Percentiles rank a stretch among this genome's conserved stretches.
Conservation (phyloP, 2,113 vertebrate genomes). For the Ochotona princeps region DNA sequence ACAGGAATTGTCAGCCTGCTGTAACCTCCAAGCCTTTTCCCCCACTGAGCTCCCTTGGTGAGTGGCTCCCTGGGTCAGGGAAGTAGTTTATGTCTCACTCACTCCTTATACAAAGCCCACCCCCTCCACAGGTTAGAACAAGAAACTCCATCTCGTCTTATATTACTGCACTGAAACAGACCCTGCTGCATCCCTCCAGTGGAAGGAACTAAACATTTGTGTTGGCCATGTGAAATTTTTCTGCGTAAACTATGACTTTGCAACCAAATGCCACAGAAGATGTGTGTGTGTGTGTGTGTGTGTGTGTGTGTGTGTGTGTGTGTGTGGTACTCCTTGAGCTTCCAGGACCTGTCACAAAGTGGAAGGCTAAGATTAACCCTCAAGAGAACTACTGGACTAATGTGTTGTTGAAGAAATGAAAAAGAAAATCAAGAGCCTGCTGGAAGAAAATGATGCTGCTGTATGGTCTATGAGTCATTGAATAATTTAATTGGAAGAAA, state of each 20-base stretch:
- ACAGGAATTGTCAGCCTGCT: not conserved
- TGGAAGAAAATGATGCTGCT: too few relatives aligned
- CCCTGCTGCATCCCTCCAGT: too few relatives aligned
- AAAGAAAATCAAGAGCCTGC: too few relatives aligned
- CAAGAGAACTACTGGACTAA: not conserved
- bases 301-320: too few relatives aligned
- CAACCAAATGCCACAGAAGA: not conserved
- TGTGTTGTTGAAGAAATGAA: too few relatives aligned
- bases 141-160: not conserved
- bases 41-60: not conserved
- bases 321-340: not conserved
- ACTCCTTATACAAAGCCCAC: not conserved
- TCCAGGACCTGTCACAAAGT: not conserved
- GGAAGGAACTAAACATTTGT: not conserved
- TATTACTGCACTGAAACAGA: not conserved
- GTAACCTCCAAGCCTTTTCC: not conserved
- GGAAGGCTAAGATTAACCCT: too few relatives aligned
- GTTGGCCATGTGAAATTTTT: not conserved
- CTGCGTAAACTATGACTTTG: not conserved
- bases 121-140: not conserved
- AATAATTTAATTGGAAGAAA: too few relatives aligned
- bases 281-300: not conserved
- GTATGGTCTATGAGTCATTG: too few relatives aligned
- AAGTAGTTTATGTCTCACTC: not conserved
- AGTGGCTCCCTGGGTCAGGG: not conserved